Conservation (phyloP, 2,113 vertebrate genomes). For the Bostrychus sinensis region DNA sequence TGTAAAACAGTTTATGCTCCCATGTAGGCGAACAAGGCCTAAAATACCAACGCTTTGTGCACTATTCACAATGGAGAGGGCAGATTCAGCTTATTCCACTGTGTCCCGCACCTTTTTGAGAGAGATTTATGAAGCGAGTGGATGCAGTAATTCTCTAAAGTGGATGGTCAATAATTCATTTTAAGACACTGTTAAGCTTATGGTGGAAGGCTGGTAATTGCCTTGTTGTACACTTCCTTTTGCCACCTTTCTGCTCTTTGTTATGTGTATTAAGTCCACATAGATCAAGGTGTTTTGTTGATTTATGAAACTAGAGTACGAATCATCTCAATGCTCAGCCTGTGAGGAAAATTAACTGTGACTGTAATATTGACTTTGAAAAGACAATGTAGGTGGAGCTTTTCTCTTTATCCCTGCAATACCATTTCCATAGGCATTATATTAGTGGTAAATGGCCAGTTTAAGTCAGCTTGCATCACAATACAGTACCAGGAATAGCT, state of each 20-base stretch:
- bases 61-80: slow-evolving; percentile 15
- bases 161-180: slow-evolving; percentile 69
- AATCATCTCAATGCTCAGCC: slow-evolving; percentile 48
- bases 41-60: slow-evolving; percentile 32
- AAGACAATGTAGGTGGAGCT: neutral
- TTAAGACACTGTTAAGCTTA: slow-evolving; percentile 45
- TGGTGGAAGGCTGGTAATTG: slow-evolving; percentile 61
- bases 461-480: too few species aligned
- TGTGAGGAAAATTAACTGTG: slow-evolving; percentile 37
- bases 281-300: slow-evolving; percentile 37
- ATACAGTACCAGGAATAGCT: too few species aligned
- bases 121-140: slow-evolving; percentile 50
- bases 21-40: slow-evolving; percentile 28
- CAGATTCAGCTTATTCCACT: slow-evolving; percentile 17
- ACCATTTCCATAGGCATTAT: neutral
- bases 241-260: slow-evolving; percentile 18
- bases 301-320: slow-evolving; percentile 36
- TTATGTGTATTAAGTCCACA: slow-evolving; percentile 51
- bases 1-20: slow-evolving; percentile 25
- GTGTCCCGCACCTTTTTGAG: neutral
- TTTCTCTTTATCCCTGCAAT: neutral
- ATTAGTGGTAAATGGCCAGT: neutral
- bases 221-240: slow-evolving; percentile 35
- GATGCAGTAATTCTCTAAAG: slow-evolving; percentile 51
- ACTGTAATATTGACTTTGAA: slow-evolving; percentile 39